A percentile compares a stretch with the other conserved stretches of the same genome.
Conservation (phyloP, 2,888 invertebrate species). For the Leucophora obtusa region DNA sequence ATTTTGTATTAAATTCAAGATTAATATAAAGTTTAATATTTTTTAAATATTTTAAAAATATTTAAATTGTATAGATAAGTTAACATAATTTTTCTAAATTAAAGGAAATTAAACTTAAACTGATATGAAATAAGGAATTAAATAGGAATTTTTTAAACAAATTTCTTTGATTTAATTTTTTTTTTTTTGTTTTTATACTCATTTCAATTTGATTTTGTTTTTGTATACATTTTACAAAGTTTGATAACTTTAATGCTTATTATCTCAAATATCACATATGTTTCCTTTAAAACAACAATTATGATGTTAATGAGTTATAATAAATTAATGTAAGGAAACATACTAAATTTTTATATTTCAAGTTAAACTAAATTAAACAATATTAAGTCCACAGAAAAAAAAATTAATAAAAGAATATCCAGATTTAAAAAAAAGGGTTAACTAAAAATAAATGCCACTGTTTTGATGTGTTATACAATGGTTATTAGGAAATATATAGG, state of each 20-base stretch:
- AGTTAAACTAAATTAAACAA: slow-evolving; percentile 36
- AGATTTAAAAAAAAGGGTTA: slow-evolving; percentile 6
- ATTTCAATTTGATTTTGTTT: slow-evolving; percentile 35
- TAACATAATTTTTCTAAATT: background rate
- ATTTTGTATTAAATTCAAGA: slow-evolving; percentile 54
- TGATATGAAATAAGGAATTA: slow-evolving; percentile 27
- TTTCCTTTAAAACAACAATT: slow-evolving; percentile 65
- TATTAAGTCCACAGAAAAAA: slow-evolving; percentile 39
- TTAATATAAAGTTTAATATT: slow-evolving; percentile 20
- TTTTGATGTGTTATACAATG: slow-evolving; percentile 25
- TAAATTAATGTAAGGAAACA: slow-evolving; percentile 39
- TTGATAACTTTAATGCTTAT: slow-evolving; percentile 70
- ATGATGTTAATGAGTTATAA: slow-evolving; percentile 4
- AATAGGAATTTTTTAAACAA: slow-evolving; percentile 16
- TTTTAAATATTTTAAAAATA: slow-evolving; percentile 57
- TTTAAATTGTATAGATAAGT: slow-evolving; percentile 22
- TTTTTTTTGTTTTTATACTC: slow-evolving; percentile 26
- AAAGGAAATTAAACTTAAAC: slow-evolving; percentile 17
- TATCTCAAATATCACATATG: slow-evolving; percentile 76
- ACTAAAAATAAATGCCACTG: slow-evolving; percentile 42
- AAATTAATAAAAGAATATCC: slow-evolving; percentile 19
- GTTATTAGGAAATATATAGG: slow-evolving; percentile 35
- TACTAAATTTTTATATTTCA: slow-evolving; percentile 16
- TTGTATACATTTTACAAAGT: slow-evolving; percentile 41
- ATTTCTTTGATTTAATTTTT: slow-evolving; percentile 39